Base-by-base conservation (phyloP, 2,113 vertebrate genomes). In the Plectropomus leopardus region DNA sequence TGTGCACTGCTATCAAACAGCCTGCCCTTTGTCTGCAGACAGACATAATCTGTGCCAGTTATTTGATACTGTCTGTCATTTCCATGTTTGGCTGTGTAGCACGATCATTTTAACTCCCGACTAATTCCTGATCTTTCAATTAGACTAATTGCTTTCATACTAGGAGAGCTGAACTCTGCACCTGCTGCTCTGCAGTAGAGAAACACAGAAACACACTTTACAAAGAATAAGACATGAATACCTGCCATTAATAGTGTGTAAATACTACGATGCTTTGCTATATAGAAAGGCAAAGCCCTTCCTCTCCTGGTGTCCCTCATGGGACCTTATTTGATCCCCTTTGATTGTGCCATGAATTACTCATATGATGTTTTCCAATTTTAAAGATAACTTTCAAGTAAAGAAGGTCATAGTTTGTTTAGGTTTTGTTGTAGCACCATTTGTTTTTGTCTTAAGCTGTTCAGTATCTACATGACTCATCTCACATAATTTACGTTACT, bases 61-160 rank as follows among this genome's bases (percentile, higher is more conserved):
- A 93, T 76, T 70, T 72, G 89, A 94, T 88, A 92, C 90, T 60
- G 85, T 88, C 91, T 79, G 7, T 45, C 70, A 85, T 92, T 91
- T 89, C 85, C 88, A 87, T 71, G 80, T 91, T 82, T 54, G 86
- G 53, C 80, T 24, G 5, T 36, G 50, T 19, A 9, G 73, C 78
- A 91, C 82, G 85, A 89, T 89, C 86, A 92, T 86, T 90, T 86
- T 61, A 87, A 91, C 88, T 84, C 73, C 73, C 30, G 6, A 44
- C 85, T 88, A 89, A 92, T 90, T 91, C 87, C 85, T 88, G 88
- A 91, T 89, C 85, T 92, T 88, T 86, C 84, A 92, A 89, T 94
- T 91, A 88, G 73, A 88, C 78, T 78, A 91, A 93, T 92, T 94
- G 88, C 89, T 92, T 92, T 92, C 90, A 93, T 90, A 85, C 90